Percentiles rank a stretch among this genome's conserved stretches.
Conservation (phyloP, 2,113 vertebrate species). For the Mormyrus iriodes region DNA sequence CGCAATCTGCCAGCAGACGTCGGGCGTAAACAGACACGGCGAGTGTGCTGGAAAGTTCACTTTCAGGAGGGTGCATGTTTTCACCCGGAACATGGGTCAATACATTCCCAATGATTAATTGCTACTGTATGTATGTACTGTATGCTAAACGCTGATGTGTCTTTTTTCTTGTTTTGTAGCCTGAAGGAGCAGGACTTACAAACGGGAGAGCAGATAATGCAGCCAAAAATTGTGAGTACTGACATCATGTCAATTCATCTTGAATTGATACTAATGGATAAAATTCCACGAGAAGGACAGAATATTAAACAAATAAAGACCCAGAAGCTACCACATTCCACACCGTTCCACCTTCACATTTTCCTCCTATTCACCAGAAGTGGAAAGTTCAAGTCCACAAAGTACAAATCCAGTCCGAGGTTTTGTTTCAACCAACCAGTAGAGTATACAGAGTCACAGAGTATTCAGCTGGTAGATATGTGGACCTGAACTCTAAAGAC, state of each 20-base stretch:
- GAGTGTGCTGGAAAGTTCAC: neutral
- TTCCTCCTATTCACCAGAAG: neutral
- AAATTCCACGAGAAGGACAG: neutral
- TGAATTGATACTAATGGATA: neutral
- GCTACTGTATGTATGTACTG: too few species aligned
- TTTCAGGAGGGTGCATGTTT: neutral
- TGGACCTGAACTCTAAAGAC: neutral
- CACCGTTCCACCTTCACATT: too few species aligned
- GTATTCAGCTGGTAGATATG: neutral
- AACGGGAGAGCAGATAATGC: conserved; percentile 16
- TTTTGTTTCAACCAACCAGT: neutral
- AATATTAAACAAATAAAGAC: too few species aligned
- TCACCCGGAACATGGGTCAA: neutral
- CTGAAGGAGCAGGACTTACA: conserved; percentile 24
- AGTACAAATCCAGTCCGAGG: neutral
- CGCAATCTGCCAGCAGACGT: neutral
- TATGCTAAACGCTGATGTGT: neutral
- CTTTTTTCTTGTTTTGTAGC: conserved; percentile 22
- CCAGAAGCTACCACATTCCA: neutral
- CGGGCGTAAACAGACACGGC: neutral
- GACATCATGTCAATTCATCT: neutral
- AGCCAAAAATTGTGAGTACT: conserved; percentile 31
- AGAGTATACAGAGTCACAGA: neutral
- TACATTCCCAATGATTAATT: neutral
- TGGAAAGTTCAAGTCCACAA: neutral